Conservation (phyloP, 2,888 invertebrate genomes). For the Podabrus alpinus region DNA sequence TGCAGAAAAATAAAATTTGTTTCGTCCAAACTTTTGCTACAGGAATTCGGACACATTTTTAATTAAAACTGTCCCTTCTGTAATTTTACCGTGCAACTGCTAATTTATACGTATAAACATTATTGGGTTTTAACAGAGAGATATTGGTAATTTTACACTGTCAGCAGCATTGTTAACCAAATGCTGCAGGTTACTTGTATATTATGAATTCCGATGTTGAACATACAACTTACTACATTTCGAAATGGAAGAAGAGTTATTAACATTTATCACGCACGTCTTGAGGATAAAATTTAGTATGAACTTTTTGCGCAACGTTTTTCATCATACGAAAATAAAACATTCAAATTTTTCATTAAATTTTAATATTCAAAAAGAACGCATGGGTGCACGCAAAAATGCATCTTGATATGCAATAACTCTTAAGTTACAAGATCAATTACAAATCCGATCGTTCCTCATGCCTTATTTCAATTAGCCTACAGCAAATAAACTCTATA, state of each 20-base stretch:
- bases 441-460: background rate
- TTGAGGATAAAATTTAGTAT: constrained; percentile 18
- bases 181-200: background rate
- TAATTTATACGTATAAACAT: background rate
- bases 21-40: no score
- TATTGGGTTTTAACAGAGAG: background rate
- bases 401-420: background rate
- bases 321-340: background rate
- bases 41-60: no score
- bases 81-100: background rate
- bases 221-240: constrained; percentile 14
- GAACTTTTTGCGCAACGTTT: constrained; percentile 11
- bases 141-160: background rate
- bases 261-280: constrained; percentile 28
- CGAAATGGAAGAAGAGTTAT: constrained; percentile 23
- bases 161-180: background rate
- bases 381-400: background rate
- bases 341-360: background rate
- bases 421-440: background rate
- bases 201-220: constrained; percentile 21
- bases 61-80: background rate
- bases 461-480: background rate
- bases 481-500: background rate
- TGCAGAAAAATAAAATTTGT: no score
- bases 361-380: background rate